Evolutionary conservation across 2,888 invertebrate species (phyloP).

Genomic region (Cerceris rybyensis): DNA sequence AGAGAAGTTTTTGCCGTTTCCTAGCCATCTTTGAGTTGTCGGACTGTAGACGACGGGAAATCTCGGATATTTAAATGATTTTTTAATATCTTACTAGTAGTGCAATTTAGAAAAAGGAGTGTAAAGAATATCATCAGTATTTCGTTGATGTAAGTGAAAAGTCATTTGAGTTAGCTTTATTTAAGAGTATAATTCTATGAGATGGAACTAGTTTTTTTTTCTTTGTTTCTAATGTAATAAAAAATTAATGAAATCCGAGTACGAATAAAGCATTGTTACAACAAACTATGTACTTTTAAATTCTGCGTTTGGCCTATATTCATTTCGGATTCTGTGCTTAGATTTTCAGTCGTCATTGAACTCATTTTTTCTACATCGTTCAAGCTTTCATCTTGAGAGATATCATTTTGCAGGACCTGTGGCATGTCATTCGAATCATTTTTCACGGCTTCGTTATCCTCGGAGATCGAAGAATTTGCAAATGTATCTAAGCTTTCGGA

Average conservation of each 20-base stretch:
- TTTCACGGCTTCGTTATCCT: constrained; percentile 63
- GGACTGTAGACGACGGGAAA: too few relatives aligned
- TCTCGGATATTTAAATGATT: too few relatives aligned
- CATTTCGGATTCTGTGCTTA: constrained; percentile 54
- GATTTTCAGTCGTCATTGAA: constrained; percentile 33
- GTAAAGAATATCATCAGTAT: too few relatives aligned
- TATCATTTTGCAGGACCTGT: constrained; percentile 58
- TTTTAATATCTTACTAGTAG: too few relatives aligned
- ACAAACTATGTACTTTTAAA: constrained; percentile 62
- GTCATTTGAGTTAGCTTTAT: too few relatives aligned
- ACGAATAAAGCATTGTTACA: not conserved
- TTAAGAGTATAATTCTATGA: too few relatives aligned
- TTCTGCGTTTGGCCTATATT: constrained; percentile 71
- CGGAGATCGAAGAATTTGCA: constrained; percentile 65
- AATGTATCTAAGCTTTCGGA: constrained; percentile 76
- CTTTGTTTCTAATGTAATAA: not conserved
- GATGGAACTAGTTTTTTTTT: not conserved
- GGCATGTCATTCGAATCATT: constrained; percentile 60
- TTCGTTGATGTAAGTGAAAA: too few relatives aligned
- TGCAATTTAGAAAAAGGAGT: too few relatives aligned
- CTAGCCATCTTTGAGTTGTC: too few relatives aligned
- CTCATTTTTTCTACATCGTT: constrained; percentile 42
- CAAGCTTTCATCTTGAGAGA: constrained; percentile 60
- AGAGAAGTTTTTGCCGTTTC: too few relatives aligned
- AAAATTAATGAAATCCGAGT: constrained; percentile 1